These are phyloP conservation scores for Cairina moschata DNA, from an alignment of 2,113 vertebrate genomes.

Conservation along the genomic window DNA sequence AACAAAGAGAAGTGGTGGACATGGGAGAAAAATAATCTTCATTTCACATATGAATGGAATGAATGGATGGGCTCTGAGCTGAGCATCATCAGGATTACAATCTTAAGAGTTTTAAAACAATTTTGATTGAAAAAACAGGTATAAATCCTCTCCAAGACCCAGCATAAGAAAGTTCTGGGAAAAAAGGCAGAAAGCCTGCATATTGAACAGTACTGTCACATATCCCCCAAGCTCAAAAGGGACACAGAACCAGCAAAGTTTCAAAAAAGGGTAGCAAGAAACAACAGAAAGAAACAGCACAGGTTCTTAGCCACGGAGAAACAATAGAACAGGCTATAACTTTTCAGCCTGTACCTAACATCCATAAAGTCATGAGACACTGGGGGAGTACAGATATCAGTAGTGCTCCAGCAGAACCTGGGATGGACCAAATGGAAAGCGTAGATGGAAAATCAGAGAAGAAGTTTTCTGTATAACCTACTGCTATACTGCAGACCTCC, in stretches of 20 bases:
- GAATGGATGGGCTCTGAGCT: background rate
- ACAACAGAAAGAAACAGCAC: background rate
- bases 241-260: background rate
- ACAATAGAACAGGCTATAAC: background rate
- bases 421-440: background rate
- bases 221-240: background rate
- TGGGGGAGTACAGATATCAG: background rate
- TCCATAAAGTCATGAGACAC: background rate
- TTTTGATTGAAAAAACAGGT: background rate
- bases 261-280: background rate
- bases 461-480: background rate
- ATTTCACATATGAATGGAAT: background rate
- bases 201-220: rapidly evolving
- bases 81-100: background rate
- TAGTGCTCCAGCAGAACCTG: background rate
- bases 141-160: background rate
- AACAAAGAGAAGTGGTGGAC: background rate
- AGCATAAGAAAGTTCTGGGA: background rate
- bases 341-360: background rate
- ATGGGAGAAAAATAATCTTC: background rate
- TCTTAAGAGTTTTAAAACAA: background rate
- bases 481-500: background rate
- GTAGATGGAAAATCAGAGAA: background rate
- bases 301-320: background rate
- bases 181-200: background rate